Percentiles rank a stretch among this genome's conserved stretches.
Evolutionary conservation across 2,888 invertebrate species (phyloP).

Genomic region (Mythimna pallens): DNA sequence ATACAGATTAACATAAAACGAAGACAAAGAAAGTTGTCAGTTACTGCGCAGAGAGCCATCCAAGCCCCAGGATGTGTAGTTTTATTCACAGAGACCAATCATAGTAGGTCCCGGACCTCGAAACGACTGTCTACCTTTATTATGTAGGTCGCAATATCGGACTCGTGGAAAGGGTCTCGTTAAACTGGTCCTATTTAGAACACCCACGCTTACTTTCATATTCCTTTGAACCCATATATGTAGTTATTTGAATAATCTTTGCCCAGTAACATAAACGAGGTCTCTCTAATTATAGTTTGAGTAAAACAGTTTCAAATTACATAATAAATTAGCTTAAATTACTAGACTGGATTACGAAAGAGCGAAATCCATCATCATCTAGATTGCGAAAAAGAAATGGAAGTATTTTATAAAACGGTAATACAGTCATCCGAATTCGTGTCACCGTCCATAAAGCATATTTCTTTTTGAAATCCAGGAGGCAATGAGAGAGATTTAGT

Average conservation of each 20-base stretch:
- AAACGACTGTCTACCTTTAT: slow-evolving; percentile 30
- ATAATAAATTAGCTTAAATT: slow-evolving; percentile 5
- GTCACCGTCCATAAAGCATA: slow-evolving; percentile 71
- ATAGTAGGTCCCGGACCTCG: slow-evolving; percentile 59
- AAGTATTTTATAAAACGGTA: slow-evolving; percentile 54
- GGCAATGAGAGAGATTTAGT: slow-evolving; percentile 75
- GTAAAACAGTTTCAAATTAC: slow-evolving; percentile 35
- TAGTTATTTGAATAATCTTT: slow-evolving; percentile 53
- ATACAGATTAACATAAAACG: slow-evolving; percentile 64
- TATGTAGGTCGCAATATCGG: slow-evolving; percentile 38
- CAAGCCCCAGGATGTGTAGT: slow-evolving; percentile 63
- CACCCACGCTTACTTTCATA: slow-evolving; percentile 56
- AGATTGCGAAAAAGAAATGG: slow-evolving; percentile 45
- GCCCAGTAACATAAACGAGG: slow-evolving; percentile 38
- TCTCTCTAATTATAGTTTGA: slow-evolving; percentile 35
- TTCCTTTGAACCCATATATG: slow-evolving; percentile 52
- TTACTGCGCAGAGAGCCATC: slow-evolving; percentile 71
- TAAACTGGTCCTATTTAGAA: slow-evolving; percentile 58
- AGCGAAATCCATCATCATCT: background rate
- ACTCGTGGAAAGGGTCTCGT: slow-evolving; percentile 38
- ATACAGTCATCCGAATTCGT: slow-evolving; percentile 61
- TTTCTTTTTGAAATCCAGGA: slow-evolving; percentile 68
- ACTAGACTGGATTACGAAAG: slow-evolving; percentile 13
- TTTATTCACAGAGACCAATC: slow-evolving; percentile 62
- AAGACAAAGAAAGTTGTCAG: slow-evolving; percentile 72